These are phyloP conservation scores for Catharus fuscescens DNA, from an alignment of 2,113 vertebrate species.

Conservation along the genomic window DNA sequence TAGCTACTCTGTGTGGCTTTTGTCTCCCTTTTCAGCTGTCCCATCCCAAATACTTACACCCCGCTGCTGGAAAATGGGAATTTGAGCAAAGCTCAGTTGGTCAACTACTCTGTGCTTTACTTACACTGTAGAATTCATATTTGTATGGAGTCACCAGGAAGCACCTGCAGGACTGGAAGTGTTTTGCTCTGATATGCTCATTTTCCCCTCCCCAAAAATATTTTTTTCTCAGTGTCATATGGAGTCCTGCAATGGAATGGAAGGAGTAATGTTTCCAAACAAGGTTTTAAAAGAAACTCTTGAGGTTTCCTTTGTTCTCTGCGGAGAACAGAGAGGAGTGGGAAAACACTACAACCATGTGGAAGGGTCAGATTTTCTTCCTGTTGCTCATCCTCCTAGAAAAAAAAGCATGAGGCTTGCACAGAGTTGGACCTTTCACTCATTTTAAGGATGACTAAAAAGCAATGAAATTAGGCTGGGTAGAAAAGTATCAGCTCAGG, in stretches of 20 bases:
- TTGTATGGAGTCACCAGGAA: conserved; percentile 74
- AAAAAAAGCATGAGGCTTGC: background rate
- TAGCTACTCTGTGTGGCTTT: background rate
- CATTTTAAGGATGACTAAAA: background rate
- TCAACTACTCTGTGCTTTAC: conserved; percentile 82
- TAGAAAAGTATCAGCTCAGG: background rate
- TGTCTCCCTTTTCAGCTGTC: conserved; percentile 77
- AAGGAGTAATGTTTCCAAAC: background rate
- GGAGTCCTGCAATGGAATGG: background rate
- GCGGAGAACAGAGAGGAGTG: background rate
- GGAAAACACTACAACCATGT: background rate
- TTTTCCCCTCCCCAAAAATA: fast-evolving
- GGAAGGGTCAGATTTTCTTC: background rate
- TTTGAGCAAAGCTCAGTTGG: conserved; percentile 80
- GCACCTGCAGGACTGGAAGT: conserved; percentile 83
- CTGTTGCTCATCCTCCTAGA: background rate
- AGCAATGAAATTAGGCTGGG: background rate
- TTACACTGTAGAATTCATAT: conserved; percentile 87
- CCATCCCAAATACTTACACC: conserved; percentile 75
- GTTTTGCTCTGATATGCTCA: background rate
- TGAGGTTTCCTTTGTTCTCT: background rate
- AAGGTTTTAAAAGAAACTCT: background rate
- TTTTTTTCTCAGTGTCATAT: background rate
- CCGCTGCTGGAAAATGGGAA: conserved; percentile 84
- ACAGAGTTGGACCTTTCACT: background rate